Conservation (phyloP, 1,140 invertebrate genomes). For the Heterodera schachtii region DNA sequence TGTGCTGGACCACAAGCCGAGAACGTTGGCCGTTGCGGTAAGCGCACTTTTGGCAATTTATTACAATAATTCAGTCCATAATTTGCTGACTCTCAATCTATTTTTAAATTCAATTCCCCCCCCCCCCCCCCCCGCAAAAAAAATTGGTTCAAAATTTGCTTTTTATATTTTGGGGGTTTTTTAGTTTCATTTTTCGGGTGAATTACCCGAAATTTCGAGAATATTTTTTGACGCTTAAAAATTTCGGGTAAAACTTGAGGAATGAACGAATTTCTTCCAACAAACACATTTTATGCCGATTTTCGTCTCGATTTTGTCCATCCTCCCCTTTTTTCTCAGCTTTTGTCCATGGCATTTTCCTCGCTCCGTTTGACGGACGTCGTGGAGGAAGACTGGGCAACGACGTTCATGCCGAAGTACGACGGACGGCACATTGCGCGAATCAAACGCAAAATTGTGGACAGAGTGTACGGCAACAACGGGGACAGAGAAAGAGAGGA, state of each 20-base stretch:
- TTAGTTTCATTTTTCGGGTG: no score
- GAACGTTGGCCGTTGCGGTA: constrained; percentile 35
- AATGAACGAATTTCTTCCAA: no score
- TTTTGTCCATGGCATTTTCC: constrained; percentile 29
- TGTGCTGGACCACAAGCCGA: constrained; percentile 38
- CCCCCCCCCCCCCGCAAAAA: no score
- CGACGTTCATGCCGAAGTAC: constrained; percentile 12
- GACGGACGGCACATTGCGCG: constrained; percentile 3
- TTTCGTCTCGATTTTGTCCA: background rate
- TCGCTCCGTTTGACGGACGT: constrained; percentile 21
- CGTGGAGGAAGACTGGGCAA: constrained; percentile 21
- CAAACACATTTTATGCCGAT: no score
- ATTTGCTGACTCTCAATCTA: no score
- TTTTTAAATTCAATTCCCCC: no score
- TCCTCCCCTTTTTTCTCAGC: background rate
- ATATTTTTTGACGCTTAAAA: no score
- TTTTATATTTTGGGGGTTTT: no score
- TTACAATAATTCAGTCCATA: no score
- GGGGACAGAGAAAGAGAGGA: background rate
- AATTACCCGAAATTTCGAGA: no score
- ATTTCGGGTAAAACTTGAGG: no score
- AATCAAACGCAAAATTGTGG: constrained; percentile 28
- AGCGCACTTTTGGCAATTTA: background rate
- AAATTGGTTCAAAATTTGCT: no score
- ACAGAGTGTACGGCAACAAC: constrained; percentile 21